These are phyloP conservation scores for Stramonita haemastoma DNA, from an alignment of 2,888 invertebrate genomes.

Conservation along the genomic window DNA sequence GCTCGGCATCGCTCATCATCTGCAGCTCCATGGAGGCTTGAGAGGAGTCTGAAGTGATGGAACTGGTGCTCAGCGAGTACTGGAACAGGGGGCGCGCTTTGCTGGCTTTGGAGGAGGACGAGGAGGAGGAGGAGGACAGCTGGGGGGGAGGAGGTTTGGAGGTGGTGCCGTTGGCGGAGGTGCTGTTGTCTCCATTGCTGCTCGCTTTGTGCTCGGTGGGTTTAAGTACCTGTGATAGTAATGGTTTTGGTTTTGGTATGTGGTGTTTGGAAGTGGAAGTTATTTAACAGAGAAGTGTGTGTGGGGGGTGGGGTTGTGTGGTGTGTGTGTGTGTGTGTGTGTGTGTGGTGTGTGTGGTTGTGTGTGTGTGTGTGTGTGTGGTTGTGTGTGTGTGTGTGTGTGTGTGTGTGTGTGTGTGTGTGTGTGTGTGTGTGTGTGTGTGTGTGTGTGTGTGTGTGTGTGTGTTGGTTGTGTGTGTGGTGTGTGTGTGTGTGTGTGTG, in stretches of 20 bases:
- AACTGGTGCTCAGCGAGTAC: constrained; percentile 26
- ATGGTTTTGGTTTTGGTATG: background rate
- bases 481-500: no score
- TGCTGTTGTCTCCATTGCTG: constrained; percentile 27
- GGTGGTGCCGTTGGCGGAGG: background rate
- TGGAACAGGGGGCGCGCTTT: constrained; percentile 37
- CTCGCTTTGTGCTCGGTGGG: constrained; percentile 21
- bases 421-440: no score
- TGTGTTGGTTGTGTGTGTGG: no score
- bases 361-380: no score
- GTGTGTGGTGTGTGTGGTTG: no score
- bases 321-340: no score
- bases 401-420: no score
- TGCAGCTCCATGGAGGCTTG: constrained; percentile 46
- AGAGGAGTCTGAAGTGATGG: constrained; percentile 44
- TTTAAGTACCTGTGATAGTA: background rate
- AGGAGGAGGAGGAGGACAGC: background rate
- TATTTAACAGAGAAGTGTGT: no score
- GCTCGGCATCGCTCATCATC: constrained; percentile 48
- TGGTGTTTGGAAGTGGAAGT: no score
- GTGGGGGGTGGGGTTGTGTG: no score
- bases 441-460: no score
- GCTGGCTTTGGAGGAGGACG: constrained; percentile 3
- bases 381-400: no score
- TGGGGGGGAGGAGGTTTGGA: background rate